Evolutionary conservation across 2,113 vertebrate species (phyloP), one percentile per base, ranked within the genome.

Genomic region (Gymnocephalus cernua): DNA sequence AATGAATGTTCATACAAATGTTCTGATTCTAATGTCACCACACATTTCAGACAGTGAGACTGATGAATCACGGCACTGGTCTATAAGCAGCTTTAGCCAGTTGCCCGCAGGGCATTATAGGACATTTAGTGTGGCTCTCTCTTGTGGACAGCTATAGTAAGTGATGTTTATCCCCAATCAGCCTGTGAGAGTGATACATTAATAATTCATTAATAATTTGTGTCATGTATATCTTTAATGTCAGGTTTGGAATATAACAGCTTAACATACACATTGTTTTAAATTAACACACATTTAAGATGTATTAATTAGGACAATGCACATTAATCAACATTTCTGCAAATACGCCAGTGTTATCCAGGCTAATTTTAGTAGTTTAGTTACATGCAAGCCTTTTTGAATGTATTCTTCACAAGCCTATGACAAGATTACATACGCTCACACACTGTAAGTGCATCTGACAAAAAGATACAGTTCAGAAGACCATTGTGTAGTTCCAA

Each of bases 81-180:
- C 16, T 19, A 19, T 1, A 25, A 50, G 3, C 0, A 13, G 50
- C 19, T 61, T 18, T 6, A 13, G 32, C 14, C 13, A 41, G 11
- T 32, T 50, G 0, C 0, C 9, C 4, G 3, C 15, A 25, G 35
- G 12, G 51, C 11, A 69, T 27, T 12, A 27, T 8, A 18, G 12
- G 38, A 38, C 5, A 4, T 27, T 71, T 25, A 23, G 1, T 63
- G 12, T 71, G 47, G 50, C 38, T 29, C 62, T 70, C 62, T 80
- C 74, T 71, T 63, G 71, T 84, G 74, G 74, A 65, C 18, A 78
- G 16, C 2, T 29, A 18, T 29, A 12, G 5, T 9, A 68, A 53
- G 4, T 71, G 29, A 48, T 29, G 9, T 50, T 23, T 16, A 41
- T n/a, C 21, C 32, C 2, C 41, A n/a, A 2, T 4, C 18, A 13